A percentile compares a stretch with the other conserved stretches of the same genome.
Conservation (phyloP, 2,113 vertebrate species). For the Suncus etruscus region DNA sequence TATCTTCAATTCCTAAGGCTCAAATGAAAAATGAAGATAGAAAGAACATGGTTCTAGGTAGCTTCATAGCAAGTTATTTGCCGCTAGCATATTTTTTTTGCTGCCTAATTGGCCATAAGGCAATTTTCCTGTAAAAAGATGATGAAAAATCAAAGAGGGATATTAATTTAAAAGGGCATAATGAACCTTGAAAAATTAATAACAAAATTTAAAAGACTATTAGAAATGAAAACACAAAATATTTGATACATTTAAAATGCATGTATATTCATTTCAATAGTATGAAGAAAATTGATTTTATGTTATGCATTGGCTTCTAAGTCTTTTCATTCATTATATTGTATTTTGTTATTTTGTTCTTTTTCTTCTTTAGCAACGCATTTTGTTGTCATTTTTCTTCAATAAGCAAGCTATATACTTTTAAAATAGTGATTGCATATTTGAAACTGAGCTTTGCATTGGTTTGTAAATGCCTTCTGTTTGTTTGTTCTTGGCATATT, state of each 20-base stretch:
- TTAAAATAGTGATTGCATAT: not conserved
- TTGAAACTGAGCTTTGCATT: not conserved
- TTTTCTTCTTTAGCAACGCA: not conserved
- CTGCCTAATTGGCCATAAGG: not conserved
- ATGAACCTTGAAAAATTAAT: not conserved
- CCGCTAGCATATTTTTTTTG: not conserved
- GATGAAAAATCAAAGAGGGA: not conserved
- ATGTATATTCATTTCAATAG: not conserved
- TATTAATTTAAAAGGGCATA: not conserved
- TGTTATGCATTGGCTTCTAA: not conserved
- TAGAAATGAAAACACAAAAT: constrained; percentile 3
- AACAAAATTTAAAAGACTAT: not conserved
- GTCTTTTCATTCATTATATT: not conserved
- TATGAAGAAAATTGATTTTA: not conserved
- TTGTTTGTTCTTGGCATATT: not conserved
- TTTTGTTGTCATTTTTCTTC: not conserved
- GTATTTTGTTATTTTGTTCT: not conserved
- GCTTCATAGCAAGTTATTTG: not conserved
- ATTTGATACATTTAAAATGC: not conserved
- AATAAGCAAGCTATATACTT: not conserved
- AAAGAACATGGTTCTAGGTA: not conserved
- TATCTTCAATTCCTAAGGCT: not conserved
- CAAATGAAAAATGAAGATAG: not conserved
- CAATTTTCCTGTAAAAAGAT: not conserved
- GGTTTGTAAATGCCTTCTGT: not conserved